Base-by-base conservation (phyloP, 2,888 invertebrate species). In the Argyra leucocephala region DNA sequence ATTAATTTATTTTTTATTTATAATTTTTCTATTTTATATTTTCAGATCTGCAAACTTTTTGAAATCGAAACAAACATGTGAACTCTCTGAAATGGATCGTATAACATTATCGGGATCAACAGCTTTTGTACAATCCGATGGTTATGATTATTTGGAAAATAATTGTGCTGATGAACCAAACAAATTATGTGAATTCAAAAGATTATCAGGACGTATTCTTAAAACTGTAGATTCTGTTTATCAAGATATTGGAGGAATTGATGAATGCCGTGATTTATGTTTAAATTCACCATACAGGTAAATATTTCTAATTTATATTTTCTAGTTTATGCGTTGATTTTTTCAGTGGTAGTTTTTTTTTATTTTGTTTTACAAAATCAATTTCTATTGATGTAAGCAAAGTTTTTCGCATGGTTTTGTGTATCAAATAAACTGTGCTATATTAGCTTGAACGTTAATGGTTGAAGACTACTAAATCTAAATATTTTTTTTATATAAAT, bases 161-260 rank as follows among this genome's bases (percentile, higher is more conserved):
- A 92, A 93, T 80, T 94, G 93, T 80, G 91, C 93, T 63, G 92
- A 93, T 74, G 93, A 94, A 76, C 93, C 93, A 57, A 91, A 91
- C 64, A 93, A 92, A 79, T 83, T 94, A 70, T 94, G 94, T 81
- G 93, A 94, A 81, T 95, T 94, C 82, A 92, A 93, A 80, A 91
- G 91, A 78, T 85, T 91, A 79, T 85, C 85, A 68, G 93, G 93
- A 15, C 87, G 91, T 74, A 93, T 94, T 74, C 81, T 94, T 71
- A 94, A 94, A 81, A 94, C 94, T 2, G 94, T 94, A 64, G 94
- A 95, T 78, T 92, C 93, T 22, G 93, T 94, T 57, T 93, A 91
- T 78, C 91, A 92, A 82, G 92, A 93, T 74, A 89, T 93, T 64
- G 89, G 88, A 71, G 90, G 89, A 36, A 83, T 90, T 69, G 93